These are phyloP conservation scores for Lycophotia porphyrea DNA, from an alignment of 2,888 invertebrate genomes.

Conservation along the genomic window DNA sequence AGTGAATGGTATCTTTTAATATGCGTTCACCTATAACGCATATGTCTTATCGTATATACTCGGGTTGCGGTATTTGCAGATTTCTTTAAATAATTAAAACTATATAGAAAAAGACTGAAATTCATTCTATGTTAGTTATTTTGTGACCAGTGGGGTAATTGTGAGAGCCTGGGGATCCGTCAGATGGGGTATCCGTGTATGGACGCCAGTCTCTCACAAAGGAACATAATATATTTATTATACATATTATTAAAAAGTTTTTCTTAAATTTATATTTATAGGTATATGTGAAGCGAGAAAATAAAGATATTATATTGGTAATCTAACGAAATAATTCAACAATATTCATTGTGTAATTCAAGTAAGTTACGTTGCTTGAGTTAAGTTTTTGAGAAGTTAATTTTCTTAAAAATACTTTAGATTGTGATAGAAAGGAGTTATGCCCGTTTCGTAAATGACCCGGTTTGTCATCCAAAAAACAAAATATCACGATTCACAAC, in stretches of 20 bases:
- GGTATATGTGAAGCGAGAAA: background rate
- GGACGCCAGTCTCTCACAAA: background rate
- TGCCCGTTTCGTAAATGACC: too few relatives aligned
- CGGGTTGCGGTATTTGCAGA: background rate
- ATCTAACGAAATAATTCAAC: background rate
- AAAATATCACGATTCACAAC: too few relatives aligned
- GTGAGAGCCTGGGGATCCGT: too few relatives aligned
- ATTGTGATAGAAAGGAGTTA: too few relatives aligned
- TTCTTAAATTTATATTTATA: background rate
- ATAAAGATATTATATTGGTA: background rate
- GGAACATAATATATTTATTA: too few relatives aligned
- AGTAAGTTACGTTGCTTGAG: too few relatives aligned
- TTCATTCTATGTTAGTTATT: background rate
- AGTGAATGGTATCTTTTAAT: slow-evolving; percentile 39
- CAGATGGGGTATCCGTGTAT: too few relatives aligned
- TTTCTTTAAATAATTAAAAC: background rate
- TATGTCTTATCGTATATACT: slow-evolving; percentile 48
- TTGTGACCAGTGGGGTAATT: background rate
- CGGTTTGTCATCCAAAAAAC: too few relatives aligned
- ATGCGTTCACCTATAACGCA: slow-evolving; percentile 64
- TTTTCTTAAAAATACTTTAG: background rate
- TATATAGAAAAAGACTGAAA: background rate
- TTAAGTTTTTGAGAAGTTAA: background rate
- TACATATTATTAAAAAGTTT: background rate
- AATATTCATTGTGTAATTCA: background rate